Percentiles rank a stretch among this genome's conserved stretches.
These are phyloP conservation scores for Falco novaeseelandiae DNA, from an alignment of 2,797 vertebrate genomes.

Conservation along the genomic window DNA sequence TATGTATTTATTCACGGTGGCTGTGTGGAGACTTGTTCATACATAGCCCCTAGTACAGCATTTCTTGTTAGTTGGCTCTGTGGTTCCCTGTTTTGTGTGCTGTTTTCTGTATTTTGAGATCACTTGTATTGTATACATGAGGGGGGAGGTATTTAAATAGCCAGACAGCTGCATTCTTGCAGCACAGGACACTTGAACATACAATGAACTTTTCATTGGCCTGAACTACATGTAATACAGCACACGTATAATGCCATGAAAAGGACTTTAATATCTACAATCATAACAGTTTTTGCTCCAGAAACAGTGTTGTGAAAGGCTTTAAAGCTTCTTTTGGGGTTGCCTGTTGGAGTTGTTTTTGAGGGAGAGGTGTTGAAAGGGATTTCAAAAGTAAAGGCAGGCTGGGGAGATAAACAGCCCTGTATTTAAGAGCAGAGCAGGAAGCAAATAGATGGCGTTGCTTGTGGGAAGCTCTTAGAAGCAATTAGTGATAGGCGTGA, in stretches of 20 bases:
- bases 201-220: not conserved
- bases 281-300: not conserved
- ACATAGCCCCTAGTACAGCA: not conserved
- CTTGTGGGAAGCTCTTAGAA: slow-evolving; percentile 31
- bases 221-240: not conserved
- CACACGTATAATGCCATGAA: not conserved
- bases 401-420: slow-evolving; percentile 25
- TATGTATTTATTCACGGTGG: fast-evolving
- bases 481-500: slow-evolving; percentile 22
- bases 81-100: not conserved
- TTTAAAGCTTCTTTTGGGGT: not conserved
- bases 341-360: not conserved
- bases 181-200: not conserved
- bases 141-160: not conserved
- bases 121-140: not conserved
- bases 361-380: not conserved
- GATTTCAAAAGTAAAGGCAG: slow-evolving; percentile 20
- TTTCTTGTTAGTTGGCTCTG: not conserved
- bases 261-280: not conserved
- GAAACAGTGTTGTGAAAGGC: not conserved
- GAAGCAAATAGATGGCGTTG: not conserved
- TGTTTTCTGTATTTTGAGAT: not conserved
- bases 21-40: fast-evolving
- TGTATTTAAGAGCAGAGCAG: not conserved
- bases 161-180: not conserved